Conservation (phyloP, 2,888 invertebrate genomes). For the Geophilus truncorum region DNA sequence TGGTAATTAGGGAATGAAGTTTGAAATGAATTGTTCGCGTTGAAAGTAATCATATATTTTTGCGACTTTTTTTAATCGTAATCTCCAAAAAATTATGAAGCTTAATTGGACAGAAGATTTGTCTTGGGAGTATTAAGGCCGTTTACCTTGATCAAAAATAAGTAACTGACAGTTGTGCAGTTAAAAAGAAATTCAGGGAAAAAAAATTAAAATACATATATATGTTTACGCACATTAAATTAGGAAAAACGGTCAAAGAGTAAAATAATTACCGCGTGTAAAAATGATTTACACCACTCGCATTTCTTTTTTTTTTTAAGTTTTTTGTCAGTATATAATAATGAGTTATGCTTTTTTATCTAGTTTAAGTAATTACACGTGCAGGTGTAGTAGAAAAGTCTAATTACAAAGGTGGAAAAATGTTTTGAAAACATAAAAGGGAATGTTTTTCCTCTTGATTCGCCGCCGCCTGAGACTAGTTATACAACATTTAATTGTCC, state of each 20-base stretch:
- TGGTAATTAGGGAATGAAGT: not conserved
- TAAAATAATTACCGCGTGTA: slow-evolving; percentile 10
- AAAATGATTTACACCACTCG: slow-evolving; percentile 1
- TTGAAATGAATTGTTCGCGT: not conserved
- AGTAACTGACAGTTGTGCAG: not conserved
- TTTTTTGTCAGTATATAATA: not conserved
- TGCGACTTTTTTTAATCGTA: not conserved
- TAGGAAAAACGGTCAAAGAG: not conserved
- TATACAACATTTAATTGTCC: slow-evolving; percentile 20
- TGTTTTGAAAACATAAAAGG: slow-evolving; percentile 6
- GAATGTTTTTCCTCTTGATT: slow-evolving; percentile 14
- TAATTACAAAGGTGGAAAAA: slow-evolving; percentile 19
- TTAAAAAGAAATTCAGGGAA: too few relatives aligned
- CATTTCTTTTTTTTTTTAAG: not conserved
- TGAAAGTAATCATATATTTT: slow-evolving; percentile 1
- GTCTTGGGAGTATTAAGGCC: not conserved
- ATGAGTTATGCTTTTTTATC: slow-evolving; percentile 7
- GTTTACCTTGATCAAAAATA: not conserved
- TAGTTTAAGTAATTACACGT: not conserved
- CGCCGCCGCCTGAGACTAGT: not conserved
- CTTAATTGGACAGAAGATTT: slow-evolving; percentile 14
- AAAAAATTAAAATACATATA: not conserved
- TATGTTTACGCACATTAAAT: not conserved
- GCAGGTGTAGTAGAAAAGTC: slow-evolving; percentile 7
- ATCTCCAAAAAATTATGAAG: not conserved